phyloP scores from a whole-genome alignment of 2,888 invertebrate species.

The Hoplodrina blanda region DNA sequence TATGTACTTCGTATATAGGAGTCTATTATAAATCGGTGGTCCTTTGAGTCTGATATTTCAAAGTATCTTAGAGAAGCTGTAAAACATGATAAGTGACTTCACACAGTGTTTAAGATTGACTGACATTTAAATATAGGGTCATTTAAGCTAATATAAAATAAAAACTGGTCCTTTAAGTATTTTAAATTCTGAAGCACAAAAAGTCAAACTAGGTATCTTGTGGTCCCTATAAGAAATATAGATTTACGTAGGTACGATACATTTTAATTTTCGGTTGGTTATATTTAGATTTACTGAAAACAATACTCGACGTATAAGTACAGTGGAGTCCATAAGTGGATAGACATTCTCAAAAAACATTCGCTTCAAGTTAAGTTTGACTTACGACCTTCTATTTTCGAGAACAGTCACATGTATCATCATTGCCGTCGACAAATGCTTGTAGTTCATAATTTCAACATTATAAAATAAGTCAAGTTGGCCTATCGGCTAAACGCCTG shows the following conservation, averaged over 20 bases:
- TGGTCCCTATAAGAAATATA: too few species aligned
- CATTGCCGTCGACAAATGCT: too few species aligned
- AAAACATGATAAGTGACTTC: neutral
- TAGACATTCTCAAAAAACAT: too few species aligned
- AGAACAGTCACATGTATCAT: too few species aligned
- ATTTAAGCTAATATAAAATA: too few species aligned
- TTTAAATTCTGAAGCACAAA: neutral
- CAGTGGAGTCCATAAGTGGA: too few species aligned
- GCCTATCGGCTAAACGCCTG: too few species aligned
- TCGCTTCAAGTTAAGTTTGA: too few species aligned
- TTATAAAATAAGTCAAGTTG: too few species aligned
- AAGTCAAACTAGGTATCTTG: neutral
- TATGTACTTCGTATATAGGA: neutral
- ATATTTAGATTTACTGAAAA: neutral
- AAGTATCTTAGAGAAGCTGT: neutral
- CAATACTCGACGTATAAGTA: neutral
- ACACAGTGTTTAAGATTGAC: neutral
- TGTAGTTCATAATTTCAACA: too few species aligned
- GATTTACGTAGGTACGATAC: neutral
- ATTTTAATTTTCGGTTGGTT: neutral
- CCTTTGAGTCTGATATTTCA: neutral
- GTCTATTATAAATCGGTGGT: too few species aligned
- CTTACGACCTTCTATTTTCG: too few species aligned
- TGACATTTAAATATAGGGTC: neutral
- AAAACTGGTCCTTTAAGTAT: neutral